A percentile compares a stretch with the other conserved stretches of the same genome.
Evolutionary conservation across 2,797 vertebrate genomes (phyloP).

Genomic region (Podarcis siculus): DNA sequence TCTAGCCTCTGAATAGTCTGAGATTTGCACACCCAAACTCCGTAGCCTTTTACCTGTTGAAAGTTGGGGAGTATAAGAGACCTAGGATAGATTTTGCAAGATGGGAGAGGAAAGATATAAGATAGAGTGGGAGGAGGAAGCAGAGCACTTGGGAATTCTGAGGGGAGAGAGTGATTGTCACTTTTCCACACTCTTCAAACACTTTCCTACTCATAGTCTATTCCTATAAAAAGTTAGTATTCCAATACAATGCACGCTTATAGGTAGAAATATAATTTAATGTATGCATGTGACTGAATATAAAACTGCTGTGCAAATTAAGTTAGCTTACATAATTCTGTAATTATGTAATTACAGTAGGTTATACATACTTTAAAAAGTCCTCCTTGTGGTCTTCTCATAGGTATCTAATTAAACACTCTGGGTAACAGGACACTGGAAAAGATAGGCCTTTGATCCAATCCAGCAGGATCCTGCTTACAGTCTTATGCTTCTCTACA

Average conservation of each 20-base stretch:
- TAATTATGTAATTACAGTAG: too few species aligned
- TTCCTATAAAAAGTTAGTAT: background rate
- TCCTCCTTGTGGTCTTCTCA: too few species aligned
- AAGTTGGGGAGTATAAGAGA: too few species aligned
- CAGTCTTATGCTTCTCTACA: background rate
- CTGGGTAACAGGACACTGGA: too few species aligned
- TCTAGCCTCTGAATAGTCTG: background rate
- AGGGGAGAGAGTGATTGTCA: background rate
- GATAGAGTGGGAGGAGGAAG: background rate
- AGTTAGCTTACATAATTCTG: background rate
- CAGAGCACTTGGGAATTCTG: background rate
- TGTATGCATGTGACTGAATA: background rate
- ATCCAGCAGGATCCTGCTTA: too few species aligned
- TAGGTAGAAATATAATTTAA: background rate
- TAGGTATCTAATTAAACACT: too few species aligned
- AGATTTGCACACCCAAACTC: background rate
- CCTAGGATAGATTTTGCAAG: background rate
- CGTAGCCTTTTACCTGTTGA: background rate
- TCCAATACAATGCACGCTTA: background rate
- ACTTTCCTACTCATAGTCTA: background rate
- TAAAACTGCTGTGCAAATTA: background rate
- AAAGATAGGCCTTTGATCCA: too few species aligned
- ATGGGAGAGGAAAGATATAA: background rate
- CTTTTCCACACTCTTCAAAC: background rate
- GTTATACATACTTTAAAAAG: too few species aligned